Percentiles rank a stretch among this genome's conserved stretches.
These are phyloP conservation scores for Columba janthina DNA, from an alignment of 2,113 vertebrate genomes.

Conservation along the genomic window DNA sequence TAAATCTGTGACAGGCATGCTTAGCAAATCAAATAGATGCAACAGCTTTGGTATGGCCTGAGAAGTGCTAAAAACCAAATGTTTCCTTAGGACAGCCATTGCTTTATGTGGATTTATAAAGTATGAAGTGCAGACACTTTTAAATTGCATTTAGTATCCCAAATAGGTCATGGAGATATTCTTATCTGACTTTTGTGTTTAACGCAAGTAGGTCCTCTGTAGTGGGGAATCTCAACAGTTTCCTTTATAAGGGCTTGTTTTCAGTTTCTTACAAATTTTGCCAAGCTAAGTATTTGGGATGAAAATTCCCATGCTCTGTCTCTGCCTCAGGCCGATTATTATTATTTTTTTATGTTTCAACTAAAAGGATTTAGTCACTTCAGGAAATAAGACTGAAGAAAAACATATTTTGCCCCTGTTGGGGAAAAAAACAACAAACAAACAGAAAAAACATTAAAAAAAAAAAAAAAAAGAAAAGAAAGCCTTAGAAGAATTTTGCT, in stretches of 20 bases:
- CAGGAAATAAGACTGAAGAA: constrained; percentile 33
- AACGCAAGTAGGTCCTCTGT: not conserved
- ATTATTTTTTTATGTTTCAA: constrained; percentile 3
- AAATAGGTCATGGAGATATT: not conserved
- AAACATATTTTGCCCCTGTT: constrained; percentile 1
- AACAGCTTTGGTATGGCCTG: not conserved
- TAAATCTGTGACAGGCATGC: not conserved
- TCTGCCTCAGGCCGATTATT: constrained; percentile 34
- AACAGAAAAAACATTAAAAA: fast-evolving
- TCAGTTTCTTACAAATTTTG: constrained; percentile 5
- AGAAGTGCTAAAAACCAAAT: not conserved
- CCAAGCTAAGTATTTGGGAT: constrained; percentile 22
- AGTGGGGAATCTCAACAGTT: not conserved
- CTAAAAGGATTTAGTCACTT: constrained; percentile 30
- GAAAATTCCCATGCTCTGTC: constrained; percentile 34
- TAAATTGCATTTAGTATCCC: not conserved
- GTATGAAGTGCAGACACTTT: not conserved
- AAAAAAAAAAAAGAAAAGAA: not conserved
- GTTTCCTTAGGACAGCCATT: not conserved
- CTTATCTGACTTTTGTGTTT: not conserved
- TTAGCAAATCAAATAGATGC: not conserved
- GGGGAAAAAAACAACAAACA: not conserved
- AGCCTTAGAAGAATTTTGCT: not conserved
- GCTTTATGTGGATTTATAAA: not conserved
- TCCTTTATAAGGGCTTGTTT: not conserved